Evolutionary conservation across 2,888 invertebrate genomes (phyloP).

Genomic region (Apodemia duryi): DNA sequence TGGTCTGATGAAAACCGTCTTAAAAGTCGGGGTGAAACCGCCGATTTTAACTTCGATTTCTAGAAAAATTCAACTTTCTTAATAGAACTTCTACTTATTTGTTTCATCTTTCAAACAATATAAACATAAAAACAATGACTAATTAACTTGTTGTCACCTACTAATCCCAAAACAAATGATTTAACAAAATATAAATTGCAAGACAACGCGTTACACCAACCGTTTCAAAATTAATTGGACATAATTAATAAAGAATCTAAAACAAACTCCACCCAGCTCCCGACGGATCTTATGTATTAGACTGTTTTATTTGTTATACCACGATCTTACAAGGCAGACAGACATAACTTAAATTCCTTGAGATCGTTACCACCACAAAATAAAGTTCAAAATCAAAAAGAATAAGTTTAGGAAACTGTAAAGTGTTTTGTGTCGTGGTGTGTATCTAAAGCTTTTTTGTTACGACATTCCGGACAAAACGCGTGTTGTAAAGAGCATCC

Average conservation of each 20-base stretch:
- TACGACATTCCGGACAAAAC: constrained; percentile 77
- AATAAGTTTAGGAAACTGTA: constrained; percentile 34
- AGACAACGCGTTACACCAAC: constrained; percentile 51
- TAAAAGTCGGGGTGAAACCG: too few relatives aligned
- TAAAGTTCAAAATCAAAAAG: constrained; percentile 39
- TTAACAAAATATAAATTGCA: constrained; percentile 59
- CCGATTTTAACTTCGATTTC: too few relatives aligned
- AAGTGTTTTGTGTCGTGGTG: constrained; percentile 57
- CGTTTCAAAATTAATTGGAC: constrained; percentile 73
- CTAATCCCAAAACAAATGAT: constrained; percentile 39
- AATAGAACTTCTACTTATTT: too few relatives aligned
- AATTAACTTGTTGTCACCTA: constrained; percentile 36
- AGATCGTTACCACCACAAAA: constrained; percentile 31
- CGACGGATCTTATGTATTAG: constrained; percentile 58
- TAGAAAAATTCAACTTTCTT: too few relatives aligned
- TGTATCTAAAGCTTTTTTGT: constrained; percentile 77
- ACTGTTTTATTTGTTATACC: constrained; percentile 62
- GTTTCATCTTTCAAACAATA: not conserved
- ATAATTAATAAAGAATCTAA: constrained; percentile 76
- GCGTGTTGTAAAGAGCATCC: constrained; percentile 75
- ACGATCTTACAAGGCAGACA: constrained; percentile 26
- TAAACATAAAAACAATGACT: not conserved
- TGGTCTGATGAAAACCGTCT: too few relatives aligned
- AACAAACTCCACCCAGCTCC: constrained; percentile 69
- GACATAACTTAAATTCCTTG: constrained; percentile 17